phyloP scores from a whole-genome alignment of 2,888 invertebrate species.

The Labia minor region DNA sequence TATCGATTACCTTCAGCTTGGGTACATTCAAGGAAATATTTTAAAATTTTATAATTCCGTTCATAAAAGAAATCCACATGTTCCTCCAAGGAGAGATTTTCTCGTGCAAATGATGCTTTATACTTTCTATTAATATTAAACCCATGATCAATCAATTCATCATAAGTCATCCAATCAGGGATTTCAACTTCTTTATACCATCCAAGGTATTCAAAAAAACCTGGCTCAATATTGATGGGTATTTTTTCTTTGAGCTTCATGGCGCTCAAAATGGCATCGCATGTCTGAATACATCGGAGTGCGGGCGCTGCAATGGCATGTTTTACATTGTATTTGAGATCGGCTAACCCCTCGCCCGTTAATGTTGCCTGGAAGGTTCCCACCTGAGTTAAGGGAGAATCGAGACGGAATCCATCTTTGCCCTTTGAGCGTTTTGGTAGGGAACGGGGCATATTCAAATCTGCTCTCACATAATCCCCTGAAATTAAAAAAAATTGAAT shows the following conservation, averaged over 20 bases:
- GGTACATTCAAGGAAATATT: no score
- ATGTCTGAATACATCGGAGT: neutral
- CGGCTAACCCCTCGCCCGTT: neutral
- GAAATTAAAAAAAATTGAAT: neutral
- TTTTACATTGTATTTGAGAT: neutral
- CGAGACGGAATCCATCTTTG: neutral
- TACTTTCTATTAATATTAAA: neutral
- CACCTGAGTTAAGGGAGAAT: neutral
- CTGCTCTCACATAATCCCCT: neutral
- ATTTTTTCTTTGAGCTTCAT: neutral
- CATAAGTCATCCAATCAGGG: neutral
- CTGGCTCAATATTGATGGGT: neutral
- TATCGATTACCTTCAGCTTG: no score
- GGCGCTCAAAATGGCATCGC: neutral
- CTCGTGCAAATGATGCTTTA: neutral
- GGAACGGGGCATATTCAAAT: neutral
- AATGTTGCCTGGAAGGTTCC: neutral
- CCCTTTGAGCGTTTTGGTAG: neutral
- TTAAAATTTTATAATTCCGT: no score
- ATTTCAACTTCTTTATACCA: neutral
- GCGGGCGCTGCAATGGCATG: neutral
- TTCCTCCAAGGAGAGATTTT: no score
- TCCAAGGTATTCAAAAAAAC: neutral
- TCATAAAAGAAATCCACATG: no score
- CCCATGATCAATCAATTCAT: neutral